Evolutionary conservation across 2,113 vertebrate genomes (phyloP).

Genomic region (Catharus minimus): DNA sequence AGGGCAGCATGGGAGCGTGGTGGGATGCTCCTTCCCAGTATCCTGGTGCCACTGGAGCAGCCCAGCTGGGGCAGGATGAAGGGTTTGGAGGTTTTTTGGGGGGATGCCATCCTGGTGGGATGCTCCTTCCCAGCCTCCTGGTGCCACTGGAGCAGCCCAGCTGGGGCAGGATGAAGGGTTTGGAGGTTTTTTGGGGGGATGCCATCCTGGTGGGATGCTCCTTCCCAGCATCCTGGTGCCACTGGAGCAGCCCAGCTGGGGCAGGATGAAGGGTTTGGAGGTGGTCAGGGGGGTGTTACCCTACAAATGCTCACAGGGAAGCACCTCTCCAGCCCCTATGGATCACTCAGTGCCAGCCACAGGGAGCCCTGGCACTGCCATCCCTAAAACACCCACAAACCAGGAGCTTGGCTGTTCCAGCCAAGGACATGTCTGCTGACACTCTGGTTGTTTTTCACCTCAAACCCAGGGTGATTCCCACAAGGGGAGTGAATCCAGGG

Average conservation of each 20-base stretch:
- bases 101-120: neutral
- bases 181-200: neutral
- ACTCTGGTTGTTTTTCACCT: neutral
- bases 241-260: neutral
- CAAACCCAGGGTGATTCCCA: neutral
- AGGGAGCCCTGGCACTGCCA: rapidly evolving
- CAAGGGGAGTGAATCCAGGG: neutral
- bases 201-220: neutral
- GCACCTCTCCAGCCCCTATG: neutral
- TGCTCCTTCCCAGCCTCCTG: neutral
- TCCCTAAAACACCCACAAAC: neutral
- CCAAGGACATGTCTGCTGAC: neutral
- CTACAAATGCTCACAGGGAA: neutral
- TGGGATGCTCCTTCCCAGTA: neutral
- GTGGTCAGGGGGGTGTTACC: rapidly evolving
- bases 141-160: neutral
- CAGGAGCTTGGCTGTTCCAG: rapidly evolving
- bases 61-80: neutral
- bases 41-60: neutral
- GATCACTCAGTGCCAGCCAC: rapidly evolving
- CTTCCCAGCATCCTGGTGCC: neutral
- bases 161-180: neutral
- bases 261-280: neutral
- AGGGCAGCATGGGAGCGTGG: rapidly evolving
- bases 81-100: neutral